Base-by-base conservation (phyloP, 2,888 invertebrate species). In the Brachypterus glaber region DNA sequence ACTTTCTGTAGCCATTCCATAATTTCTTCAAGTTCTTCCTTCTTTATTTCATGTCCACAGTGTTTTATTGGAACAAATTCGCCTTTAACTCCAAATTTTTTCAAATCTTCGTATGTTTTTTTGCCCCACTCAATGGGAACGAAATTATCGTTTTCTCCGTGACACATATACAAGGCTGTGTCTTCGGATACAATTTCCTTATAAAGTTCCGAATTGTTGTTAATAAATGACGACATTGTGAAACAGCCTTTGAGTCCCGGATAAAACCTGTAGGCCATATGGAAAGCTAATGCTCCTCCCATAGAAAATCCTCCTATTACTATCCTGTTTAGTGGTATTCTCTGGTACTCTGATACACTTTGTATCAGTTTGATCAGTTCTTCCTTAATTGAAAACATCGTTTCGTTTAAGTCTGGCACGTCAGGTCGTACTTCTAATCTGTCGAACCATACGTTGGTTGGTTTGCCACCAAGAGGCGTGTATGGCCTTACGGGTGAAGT, bases 301-400 rank as follows among this genome's bases (percentile, higher is more conserved):
- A 89, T 90, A 3, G 90, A 89, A 63, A 89, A 89, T 2, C 86
- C 85, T 56, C 82, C 77, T 77, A 49, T 18, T 68, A 85, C 68
- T 48, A 89, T 86, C 53, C 80, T 72, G 48, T 77, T 72, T 17
- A 67, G 55, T 1, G 82, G 77, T 49, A 85, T 77, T 2, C 86
- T 87, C 37, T 60, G 56, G 4, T 73, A 64, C 35, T 78, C 70
- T n/a, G n/a, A n/a, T 66, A 87, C 83, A 33, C 69, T 63, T 35
- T 77, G 69, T 11, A 89, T 77, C 3, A 87, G 60, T 34, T 72
- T 62, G 32, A 65, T 70, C 2, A 82, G 64, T 46, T 71, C 67
- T 7, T 54, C 52, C 49, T 75, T 74, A 41, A 76, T 76, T 25
- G 63, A 60, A 42, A 72, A 63, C 1, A 86, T 54, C 0, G 79